Evolutionary conservation across 2,888 invertebrate genomes (phyloP), one percentile per base, ranked within the genome.

Genomic region (Cybosia mesomella): DNA sequence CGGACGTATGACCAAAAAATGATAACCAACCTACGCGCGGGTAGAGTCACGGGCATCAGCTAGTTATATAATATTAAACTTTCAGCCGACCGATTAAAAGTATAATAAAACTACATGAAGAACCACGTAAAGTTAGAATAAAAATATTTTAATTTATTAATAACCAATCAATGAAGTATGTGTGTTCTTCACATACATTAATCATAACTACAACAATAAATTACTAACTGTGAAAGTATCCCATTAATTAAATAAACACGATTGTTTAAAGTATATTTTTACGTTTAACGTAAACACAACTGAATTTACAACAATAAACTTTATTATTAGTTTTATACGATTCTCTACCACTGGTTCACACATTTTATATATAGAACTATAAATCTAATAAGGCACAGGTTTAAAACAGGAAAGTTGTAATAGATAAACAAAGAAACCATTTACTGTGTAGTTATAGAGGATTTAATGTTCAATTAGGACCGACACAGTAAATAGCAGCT

Each of bases 391-490:
- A 49, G 22, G 28, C 61, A 34, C 58, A 43, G 28, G 15, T 62
- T 68, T 68, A 57, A 75, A 74, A 71, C 64, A 72, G 67, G 68
- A 67, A 71, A 77, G 76, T 66, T 60, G 18, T 63, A 67, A 71
- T 62, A 68, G 59, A 58, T 36, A 67, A 65, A 72, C 69, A 71
- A 75, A 60, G 36, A 60, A 32, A 53, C 58, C 61, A 68, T 73
- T 83, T 75, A 81, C 64, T 70, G 71, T 49, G 66, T 82, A 77
- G 82, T 83, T 79, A 81, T 68, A 67, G 66, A 68, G 73, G 64
- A 79, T 78, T 84, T 85, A 76, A 85, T 67, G 68, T 74, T 66
- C 77, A 84, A 83, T 87, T 83, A 85, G 73, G 74, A 64, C 72
- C 22, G 66, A 60, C 68, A 68, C 65, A 75, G 76, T 77, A 76